Percentiles rank a stretch among this genome's conserved stretches.
Evolutionary conservation across 2,888 invertebrate species (phyloP).

Genomic region (Hylaea fasciaria): DNA sequence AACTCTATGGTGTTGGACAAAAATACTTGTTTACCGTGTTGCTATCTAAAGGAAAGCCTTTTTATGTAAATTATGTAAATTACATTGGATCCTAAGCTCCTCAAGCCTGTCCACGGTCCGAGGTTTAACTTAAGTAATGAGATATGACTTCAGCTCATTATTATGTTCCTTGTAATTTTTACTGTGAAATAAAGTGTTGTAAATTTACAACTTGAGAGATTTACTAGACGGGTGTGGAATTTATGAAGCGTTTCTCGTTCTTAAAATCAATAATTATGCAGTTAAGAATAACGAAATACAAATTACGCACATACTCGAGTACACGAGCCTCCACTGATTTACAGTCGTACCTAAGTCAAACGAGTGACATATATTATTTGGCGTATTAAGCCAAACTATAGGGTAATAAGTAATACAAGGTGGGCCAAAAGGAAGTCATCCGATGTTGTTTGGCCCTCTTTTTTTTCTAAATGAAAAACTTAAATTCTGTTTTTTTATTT

Average conservation of each 20-base stretch:
- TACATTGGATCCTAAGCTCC: constrained; percentile 24
- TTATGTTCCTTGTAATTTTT: constrained; percentile 71
- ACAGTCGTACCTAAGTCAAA: no score
- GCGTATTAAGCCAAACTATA: no score
- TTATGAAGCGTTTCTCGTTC: constrained; percentile 40
- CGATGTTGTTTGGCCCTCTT: no score
- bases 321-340: neutral
- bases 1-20: neutral
- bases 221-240: constrained; percentile 60
- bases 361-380: no score
- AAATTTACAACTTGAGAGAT: constrained; percentile 69
- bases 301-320: constrained; percentile 6
- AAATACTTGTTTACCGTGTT: constrained; percentile 4
- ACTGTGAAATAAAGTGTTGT: constrained; percentile 59
- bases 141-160: constrained; percentile 80
- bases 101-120: constrained; percentile 34
- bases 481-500: no score
- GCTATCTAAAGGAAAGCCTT: neutral
- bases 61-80: no score
- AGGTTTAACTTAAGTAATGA: constrained; percentile 57
- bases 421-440: no score
- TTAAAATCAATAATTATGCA: constrained; percentile 32
- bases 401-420: no score
- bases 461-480: no score
- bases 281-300: constrained; percentile 17